Conservation (phyloP, 2,113 vertebrate genomes). For the Gymnogyps californianus region DNA sequence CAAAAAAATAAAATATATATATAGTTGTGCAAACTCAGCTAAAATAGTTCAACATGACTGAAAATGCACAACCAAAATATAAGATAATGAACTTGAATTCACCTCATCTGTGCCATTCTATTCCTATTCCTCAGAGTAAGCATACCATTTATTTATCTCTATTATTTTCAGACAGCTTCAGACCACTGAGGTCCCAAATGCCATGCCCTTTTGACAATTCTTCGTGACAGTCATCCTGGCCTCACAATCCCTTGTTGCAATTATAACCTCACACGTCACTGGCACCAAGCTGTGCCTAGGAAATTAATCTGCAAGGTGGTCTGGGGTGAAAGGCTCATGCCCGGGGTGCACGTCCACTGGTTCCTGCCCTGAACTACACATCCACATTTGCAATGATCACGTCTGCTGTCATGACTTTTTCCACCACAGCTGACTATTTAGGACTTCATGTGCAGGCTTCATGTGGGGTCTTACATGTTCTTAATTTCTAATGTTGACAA, state of each 20-base stretch:
- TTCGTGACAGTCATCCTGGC: too few relatives aligned
- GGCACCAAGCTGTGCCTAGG: fast-evolving
- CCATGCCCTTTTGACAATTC: not conserved
- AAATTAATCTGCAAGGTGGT: not conserved
- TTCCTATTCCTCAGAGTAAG: not conserved
- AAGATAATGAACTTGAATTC: not conserved
- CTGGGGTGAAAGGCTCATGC: fast-evolving
- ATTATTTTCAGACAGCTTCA: not conserved
- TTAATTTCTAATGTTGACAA: not conserved
- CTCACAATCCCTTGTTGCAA: not conserved
- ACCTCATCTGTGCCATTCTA: fast-evolving
- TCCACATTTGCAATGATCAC: fast-evolving
- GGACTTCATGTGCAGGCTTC: not conserved
- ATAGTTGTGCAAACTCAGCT: not conserved
- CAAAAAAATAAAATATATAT: not conserved
- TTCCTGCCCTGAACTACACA: not conserved
- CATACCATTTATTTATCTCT: not conserved
- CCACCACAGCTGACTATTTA: not conserved
- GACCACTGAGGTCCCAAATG: not conserved
- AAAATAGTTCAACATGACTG: not conserved
- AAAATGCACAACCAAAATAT: not conserved
- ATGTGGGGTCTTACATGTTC: not conserved
- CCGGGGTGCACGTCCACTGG: fast-evolving
- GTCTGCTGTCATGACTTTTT: fast-evolving
- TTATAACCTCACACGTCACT: too few relatives aligned